These are phyloP conservation scores for Rhynchopsitta pachyrhyncha DNA, from an alignment of 2,113 vertebrate species.

Conservation along the genomic window DNA sequence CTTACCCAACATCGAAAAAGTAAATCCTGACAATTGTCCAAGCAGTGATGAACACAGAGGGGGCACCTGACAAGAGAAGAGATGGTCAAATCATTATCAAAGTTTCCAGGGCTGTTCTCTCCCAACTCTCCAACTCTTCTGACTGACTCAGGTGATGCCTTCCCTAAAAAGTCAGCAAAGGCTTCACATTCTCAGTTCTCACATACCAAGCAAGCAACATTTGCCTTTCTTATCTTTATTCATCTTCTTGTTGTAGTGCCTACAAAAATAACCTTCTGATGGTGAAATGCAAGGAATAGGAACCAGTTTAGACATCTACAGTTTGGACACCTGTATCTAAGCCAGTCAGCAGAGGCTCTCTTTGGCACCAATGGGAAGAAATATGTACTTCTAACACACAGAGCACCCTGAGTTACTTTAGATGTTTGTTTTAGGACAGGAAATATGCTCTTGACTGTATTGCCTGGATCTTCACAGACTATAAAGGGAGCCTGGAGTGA, in stretches of 20 bases:
- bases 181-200: not conserved
- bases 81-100: not conserved
- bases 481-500: not conserved
- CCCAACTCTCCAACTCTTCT: fast-evolving
- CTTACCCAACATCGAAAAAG: conserved; percentile 86
- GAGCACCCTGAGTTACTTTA: not conserved
- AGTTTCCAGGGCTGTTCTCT: not conserved
- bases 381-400: fast-evolving
- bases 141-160: not conserved
- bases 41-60: conserved; percentile 84
- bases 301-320: not conserved
- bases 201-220: not conserved
- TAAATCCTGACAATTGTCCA: conserved; percentile 87
- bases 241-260: not conserved
- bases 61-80: conserved; percentile 80
- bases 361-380: not conserved
- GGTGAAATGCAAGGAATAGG: not conserved
- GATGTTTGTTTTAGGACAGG: not conserved
- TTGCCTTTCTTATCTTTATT: not conserved
- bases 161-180: not conserved
- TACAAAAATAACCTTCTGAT: not conserved
- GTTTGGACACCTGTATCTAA: not conserved
- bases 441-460: not conserved
- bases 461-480: not conserved
- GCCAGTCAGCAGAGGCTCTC: not conserved